Percentiles rank a stretch among this genome's conserved stretches.
These are phyloP conservation scores for Melanocharis versteri DNA, from an alignment of 2,113 vertebrate genomes.

Conservation along the genomic window DNA sequence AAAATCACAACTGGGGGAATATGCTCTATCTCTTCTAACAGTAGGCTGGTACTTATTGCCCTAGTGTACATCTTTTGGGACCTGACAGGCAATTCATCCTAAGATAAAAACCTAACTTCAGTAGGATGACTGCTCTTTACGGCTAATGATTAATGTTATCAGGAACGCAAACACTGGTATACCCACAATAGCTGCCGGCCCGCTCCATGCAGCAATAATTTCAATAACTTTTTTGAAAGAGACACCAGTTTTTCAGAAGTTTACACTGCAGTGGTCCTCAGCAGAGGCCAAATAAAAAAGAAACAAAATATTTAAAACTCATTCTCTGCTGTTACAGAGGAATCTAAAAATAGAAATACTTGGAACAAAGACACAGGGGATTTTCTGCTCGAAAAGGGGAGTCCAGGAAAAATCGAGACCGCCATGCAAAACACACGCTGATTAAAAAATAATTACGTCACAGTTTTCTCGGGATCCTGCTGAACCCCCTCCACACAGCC, in stretches of 20 bases:
- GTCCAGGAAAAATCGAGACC: background rate
- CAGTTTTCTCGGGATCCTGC: background rate
- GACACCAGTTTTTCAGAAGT: background rate
- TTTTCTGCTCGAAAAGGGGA: background rate
- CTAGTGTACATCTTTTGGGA: background rate
- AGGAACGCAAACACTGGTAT: background rate
- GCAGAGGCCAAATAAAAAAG: background rate
- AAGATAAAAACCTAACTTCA: background rate
- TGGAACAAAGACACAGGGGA: background rate
- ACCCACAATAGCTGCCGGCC: background rate
- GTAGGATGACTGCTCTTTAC: background rate
- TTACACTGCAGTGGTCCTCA: background rate
- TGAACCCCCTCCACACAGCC: background rate
- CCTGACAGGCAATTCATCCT: background rate
- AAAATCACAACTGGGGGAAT: background rate
- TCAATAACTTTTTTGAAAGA: background rate
- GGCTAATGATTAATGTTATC: background rate
- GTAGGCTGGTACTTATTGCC: background rate
- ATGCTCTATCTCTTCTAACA: background rate
- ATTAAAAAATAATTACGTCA: constrained; percentile 54
- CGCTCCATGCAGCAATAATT: background rate
- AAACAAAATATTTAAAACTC: background rate
- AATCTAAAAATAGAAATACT: constrained; percentile 1
- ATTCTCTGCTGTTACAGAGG: background rate
- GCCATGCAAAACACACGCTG: background rate